Evolutionary conservation across 2,113 vertebrate species (phyloP).

Genomic region (Deroptyus accipitrinus): DNA sequence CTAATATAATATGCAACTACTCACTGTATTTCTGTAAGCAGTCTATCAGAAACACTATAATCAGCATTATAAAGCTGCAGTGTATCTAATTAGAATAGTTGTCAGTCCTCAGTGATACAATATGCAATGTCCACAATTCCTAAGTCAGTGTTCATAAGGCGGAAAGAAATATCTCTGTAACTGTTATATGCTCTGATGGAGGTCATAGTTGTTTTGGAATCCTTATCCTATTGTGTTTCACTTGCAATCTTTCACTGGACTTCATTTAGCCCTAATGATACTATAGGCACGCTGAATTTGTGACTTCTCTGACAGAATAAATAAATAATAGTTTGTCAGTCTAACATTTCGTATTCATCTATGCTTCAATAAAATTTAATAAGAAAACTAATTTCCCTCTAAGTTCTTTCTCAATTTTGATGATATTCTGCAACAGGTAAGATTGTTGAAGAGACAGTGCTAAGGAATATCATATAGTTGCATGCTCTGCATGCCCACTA

Average conservation of each 20-base stretch:
- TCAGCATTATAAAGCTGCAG: background rate
- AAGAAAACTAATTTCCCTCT: background rate
- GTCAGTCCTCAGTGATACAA: background rate
- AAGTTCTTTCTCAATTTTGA: background rate
- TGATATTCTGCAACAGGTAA: background rate
- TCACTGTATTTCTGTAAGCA: background rate
- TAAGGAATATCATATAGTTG: background rate
- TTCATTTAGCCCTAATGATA: background rate
- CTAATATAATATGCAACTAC: background rate
- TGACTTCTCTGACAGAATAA: background rate
- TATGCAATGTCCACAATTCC: background rate
- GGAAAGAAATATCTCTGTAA: background rate
- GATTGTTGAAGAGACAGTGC: background rate
- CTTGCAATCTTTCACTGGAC: background rate
- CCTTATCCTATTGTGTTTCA: background rate
- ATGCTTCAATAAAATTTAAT: background rate
- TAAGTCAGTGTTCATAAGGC: background rate
- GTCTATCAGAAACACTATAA: constrained; percentile 8
- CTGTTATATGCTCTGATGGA: constrained; percentile 9
- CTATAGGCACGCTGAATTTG: background rate
- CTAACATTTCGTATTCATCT: background rate
- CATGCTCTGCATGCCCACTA: background rate
- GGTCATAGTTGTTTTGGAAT: constrained; percentile 18
- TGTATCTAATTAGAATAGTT: background rate
- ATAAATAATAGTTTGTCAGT: background rate